These are phyloP conservation scores for Aythya baeri DNA, from an alignment of 2,113 vertebrate genomes.

Conservation along the genomic window DNA sequence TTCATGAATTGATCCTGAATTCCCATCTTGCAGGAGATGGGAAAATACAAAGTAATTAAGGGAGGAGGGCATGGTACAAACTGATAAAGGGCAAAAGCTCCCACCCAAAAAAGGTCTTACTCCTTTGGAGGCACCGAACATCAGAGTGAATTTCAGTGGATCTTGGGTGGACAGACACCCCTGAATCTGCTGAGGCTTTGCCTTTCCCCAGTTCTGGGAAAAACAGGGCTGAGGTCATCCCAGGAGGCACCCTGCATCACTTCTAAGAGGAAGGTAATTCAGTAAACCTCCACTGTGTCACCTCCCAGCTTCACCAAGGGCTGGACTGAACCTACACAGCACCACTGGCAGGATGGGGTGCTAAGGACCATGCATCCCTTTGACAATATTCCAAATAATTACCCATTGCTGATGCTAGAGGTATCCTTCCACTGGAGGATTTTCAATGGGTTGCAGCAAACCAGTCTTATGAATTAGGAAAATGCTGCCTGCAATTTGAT, in stretches of 20 bases:
- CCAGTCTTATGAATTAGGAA: not conserved
- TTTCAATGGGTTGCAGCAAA: not conserved
- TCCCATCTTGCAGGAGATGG: not conserved
- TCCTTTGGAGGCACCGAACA: not conserved
- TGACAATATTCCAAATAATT: not conserved
- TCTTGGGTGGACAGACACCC: not conserved
- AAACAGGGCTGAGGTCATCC: not conserved
- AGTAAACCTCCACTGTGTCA: not conserved
- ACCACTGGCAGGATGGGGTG: rapidly evolving
- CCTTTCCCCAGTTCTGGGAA: not conserved
- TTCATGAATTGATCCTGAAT: not conserved
- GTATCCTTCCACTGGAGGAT: not conserved
- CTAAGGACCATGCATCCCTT: too few species aligned
- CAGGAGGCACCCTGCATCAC: rapidly evolving
- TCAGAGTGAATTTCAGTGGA: not conserved
- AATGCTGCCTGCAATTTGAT: not conserved
- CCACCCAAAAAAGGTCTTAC: not conserved
- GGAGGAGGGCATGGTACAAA: not conserved
- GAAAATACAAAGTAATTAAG: not conserved
- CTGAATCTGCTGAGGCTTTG: not conserved
- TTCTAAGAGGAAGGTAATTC: not conserved
- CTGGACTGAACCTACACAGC: not conserved
- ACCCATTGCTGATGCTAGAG: slow-evolving; percentile 57
- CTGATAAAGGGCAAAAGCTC: not conserved
- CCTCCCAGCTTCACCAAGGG: not conserved